Evolutionary conservation across 2,113 vertebrate genomes (phyloP), one percentile per base, ranked within the genome.

Genomic region (Alethe diademata): DNA sequence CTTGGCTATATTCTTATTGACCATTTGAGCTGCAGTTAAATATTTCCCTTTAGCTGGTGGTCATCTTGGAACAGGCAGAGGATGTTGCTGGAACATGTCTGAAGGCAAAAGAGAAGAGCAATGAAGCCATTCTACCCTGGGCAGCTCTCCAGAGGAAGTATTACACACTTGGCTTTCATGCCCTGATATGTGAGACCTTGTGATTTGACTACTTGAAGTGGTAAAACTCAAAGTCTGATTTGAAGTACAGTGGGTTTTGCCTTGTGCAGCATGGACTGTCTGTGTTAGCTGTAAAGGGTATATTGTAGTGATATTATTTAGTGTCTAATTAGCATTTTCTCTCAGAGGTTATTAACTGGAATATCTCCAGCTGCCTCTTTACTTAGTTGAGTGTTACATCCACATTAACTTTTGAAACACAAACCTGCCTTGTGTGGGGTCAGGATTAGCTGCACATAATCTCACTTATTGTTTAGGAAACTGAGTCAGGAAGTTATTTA

Each of bases 61-160:
- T 92, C 88, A 86, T 70, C 67, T 92, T 83, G 79, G 67, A 93
- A 66, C 38, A 83, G 61, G 33, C 78, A 57, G 54, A 80, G 35
- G 58, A 90, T 75, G 42, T 76, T 88, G 33, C 71, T 94, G 78
- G 56, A 60, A 54, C 40, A 20, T 26, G 69, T 92, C 51, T 92
- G 56, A 91, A 86, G 47, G 72, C 62, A 71, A 47, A 70, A 62
- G 67, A 73, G 78, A 66, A 86, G 91, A 88, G 36, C 88, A 57
- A 2, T 28, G 67, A 86, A 64, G 72, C 64, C 60, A 29, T 3
- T 64, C 26, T 51, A 16, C 28, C 38, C 76, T 33, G 40, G 92
- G 92, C 83, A 92, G 6, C 67, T 43, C 33, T 94, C 83, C 91
- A 88, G 54, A 86, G 74, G 92, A 93, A 91, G 54, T 80, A 74